Evolutionary conservation across 2,888 invertebrate genomes (phyloP), one percentile per base, ranked within the genome.

Genomic region (Labia minor): DNA sequence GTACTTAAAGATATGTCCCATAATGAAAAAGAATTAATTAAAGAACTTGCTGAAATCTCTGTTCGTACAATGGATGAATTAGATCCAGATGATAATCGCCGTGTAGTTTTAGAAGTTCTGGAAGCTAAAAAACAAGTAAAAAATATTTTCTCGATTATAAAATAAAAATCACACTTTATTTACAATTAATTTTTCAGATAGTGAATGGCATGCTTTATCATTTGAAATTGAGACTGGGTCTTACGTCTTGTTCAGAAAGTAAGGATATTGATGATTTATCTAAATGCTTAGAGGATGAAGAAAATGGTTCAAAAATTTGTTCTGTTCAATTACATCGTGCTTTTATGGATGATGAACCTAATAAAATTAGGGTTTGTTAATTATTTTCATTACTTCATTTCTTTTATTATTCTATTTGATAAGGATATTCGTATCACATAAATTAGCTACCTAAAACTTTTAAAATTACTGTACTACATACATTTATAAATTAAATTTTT

Each of bases 61-160:
- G 76, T 80, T 1, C 72, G 76, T 3, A 77, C 78, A 8, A 72
- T 83, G 26, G 82, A 83, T 71, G 75, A 78, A n/a, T 75, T 78
- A 65, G 82, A 82, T 72, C 75, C 76, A 8, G 82, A 82, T 71
- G 75, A 80, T 68, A 74, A 76, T 6, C 81, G 79, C 70, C 75
- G 81, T 65, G 73, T 81, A 0, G 75, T 82, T 11, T 72, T 81
- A 37, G 77, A 81, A 65, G 75, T 83, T 65, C 67, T 81, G 14
- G 77, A 77, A 18, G 79, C 78, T 0, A 78, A 78, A 69, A 75
- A 75, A 65, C 73, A 75, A 71, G 73, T 74, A 67, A 65, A 61
- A 19, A 11, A 16, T 68, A 1, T 62, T 26, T 37, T 61, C 10
- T 4, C n/a, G n/a, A n/a, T n/a, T 11, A 11, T 2, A 1, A 1